Evolutionary conservation across 1,140 invertebrate species (phyloP).

Genomic region (Globodera ellingtonae): DNA sequence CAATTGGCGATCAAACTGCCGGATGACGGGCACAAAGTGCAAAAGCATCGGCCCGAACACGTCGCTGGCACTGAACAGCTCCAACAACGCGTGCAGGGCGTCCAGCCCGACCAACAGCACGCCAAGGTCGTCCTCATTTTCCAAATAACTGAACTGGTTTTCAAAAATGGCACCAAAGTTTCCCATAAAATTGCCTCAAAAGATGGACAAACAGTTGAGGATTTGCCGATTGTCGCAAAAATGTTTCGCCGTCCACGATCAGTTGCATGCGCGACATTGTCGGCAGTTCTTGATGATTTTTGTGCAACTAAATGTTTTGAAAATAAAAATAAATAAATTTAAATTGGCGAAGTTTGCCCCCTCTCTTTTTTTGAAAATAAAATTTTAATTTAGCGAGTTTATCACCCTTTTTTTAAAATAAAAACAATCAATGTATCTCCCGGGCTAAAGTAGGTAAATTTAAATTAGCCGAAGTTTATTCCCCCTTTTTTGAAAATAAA

Average conservation of each 20-base stretch:
- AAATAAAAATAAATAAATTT: slow-evolving; percentile 19
- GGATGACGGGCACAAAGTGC: slow-evolving; percentile 60
- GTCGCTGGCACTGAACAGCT: slow-evolving; percentile 52
- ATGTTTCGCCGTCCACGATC: slow-evolving; percentile 59
- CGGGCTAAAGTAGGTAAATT: too few species aligned
- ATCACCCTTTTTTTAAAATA: too few species aligned
- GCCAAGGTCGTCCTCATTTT: slow-evolving; percentile 57
- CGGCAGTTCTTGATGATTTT: slow-evolving; percentile 58
- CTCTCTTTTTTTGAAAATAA: too few species aligned
- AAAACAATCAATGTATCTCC: too few species aligned
- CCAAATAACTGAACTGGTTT: slow-evolving; percentile 46
- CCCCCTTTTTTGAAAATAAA: too few species aligned
- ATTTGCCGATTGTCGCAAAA: slow-evolving; percentile 54
- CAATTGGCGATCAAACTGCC: slow-evolving; percentile 55
- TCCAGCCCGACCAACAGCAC: slow-evolving; percentile 59
- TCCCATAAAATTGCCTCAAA: slow-evolving; percentile 40
- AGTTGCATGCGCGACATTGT: slow-evolving; percentile 62
- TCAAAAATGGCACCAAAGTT: slow-evolving; percentile 16
- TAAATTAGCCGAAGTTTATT: background rate
- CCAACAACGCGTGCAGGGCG: slow-evolving; percentile 57
- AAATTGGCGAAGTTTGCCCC: background rate
- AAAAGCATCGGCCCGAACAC: slow-evolving; percentile 50
- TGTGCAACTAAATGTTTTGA: slow-evolving; percentile 49
- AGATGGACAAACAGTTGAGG: slow-evolving; percentile 62
- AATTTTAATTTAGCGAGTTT: too few species aligned